phyloP scores from a whole-genome alignment of 2,113 vertebrate genomes.

The Callithrix jacchus region DNA sequence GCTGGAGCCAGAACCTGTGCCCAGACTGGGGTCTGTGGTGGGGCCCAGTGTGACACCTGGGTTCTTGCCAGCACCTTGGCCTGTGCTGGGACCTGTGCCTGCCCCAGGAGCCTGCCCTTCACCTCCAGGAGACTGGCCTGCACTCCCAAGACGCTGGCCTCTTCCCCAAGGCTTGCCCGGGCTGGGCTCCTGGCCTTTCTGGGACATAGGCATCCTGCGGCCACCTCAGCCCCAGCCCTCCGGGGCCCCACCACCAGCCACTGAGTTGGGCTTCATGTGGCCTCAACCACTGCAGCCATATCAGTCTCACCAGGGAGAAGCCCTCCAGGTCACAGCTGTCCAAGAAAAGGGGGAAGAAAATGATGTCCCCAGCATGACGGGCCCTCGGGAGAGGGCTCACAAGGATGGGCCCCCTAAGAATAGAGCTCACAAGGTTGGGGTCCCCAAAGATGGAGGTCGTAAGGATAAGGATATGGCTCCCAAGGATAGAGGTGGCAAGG shows the following conservation, averaged over 20 bases:
- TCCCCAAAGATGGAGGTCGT: not conserved
- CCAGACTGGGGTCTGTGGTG: fast-evolving
- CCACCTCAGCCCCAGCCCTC: not conserved
- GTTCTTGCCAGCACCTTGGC: not conserved
- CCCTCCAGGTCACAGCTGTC: fast-evolving
- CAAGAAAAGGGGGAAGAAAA: not conserved
- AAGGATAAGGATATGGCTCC: not conserved
- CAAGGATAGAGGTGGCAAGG: no score
- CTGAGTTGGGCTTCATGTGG: not conserved
- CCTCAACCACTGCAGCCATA: fast-evolving
- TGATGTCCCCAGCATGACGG: fast-evolving
- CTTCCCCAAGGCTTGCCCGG: not conserved
- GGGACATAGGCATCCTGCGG: fast-evolving
- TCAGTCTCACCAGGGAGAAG: fast-evolving
- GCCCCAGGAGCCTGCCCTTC: not conserved
- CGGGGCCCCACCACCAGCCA: not conserved
- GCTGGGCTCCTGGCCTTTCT: not conserved
- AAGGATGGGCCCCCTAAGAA: not conserved
- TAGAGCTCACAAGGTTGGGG: fast-evolving
- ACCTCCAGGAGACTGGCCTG: not conserved
- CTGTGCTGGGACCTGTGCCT: not conserved
- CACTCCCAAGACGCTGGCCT: not conserved
- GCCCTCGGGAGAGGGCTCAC: not conserved
- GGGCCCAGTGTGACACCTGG: not conserved
- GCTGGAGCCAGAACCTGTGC: not conserved